Conservation (phyloP, 2,888 invertebrate species). For the Myathropa florea region DNA sequence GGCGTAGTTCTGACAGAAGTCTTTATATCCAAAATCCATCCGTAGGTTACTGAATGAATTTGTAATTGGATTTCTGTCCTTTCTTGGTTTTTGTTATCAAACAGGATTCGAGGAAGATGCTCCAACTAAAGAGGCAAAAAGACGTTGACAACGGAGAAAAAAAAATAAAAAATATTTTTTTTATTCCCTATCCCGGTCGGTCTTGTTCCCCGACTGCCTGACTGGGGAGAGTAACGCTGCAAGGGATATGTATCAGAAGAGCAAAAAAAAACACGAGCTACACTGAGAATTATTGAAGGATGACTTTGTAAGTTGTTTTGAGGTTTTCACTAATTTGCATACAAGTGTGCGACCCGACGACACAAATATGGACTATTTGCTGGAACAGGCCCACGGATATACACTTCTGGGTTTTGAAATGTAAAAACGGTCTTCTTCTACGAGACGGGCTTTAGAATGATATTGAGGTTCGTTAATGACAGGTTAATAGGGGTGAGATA, state of each 20-base stretch:
- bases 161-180: background rate
- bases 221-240: background rate
- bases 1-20: constrained; percentile 70
- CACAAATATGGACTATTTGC: constrained; percentile 1
- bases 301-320: constrained; percentile 55
- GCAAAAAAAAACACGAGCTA: background rate
- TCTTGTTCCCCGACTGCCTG: background rate
- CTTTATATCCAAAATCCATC: constrained; percentile 70
- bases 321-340: constrained; percentile 63
- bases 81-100: constrained; percentile 63
- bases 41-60: constrained; percentile 71
- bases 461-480: too few relatives aligned
- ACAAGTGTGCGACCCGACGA: constrained; percentile 8
- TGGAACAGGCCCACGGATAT: background rate
- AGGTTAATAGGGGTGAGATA: too few relatives aligned
- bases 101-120: constrained; percentile 60
- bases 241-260: constrained; percentile 2
- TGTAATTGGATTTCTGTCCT: constrained; percentile 69
- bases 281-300: constrained; percentile 61
- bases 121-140: constrained; percentile 52
- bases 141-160: constrained; percentile 20
- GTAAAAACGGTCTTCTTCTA: too few relatives aligned
- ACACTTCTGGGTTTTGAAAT: background rate
- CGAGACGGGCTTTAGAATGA: too few relatives aligned
- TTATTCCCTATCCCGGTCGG: constrained; percentile 12